Percentiles rank a stretch among this genome's conserved stretches.
Evolutionary conservation across 2,113 vertebrate genomes (phyloP).

Genomic region (Octodon degus): DNA sequence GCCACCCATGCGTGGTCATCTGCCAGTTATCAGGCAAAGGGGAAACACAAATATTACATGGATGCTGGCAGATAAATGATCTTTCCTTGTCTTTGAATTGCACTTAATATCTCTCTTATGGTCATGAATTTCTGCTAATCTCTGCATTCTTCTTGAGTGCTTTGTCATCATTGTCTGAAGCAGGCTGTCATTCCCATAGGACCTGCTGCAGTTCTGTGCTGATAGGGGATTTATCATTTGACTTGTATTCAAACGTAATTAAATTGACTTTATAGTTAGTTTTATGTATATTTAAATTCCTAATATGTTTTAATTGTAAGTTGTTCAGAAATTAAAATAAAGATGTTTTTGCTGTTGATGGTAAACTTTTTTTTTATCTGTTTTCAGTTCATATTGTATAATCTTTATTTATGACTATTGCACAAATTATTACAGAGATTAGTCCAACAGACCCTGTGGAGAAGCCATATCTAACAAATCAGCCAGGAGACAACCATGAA

Average conservation of each 20-base stretch:
- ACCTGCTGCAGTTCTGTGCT: background rate
- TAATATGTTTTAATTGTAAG: constrained; percentile 13
- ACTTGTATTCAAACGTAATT: background rate
- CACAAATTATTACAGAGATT: constrained; percentile 83
- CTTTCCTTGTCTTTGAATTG: background rate
- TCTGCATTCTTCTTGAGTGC: background rate
- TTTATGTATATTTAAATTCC: constrained; percentile 7
- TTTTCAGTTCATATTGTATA: background rate
- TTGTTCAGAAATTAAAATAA: constrained; percentile 29
- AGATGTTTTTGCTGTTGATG: background rate
- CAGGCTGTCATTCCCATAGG: background rate
- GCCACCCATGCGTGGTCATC: background rate
- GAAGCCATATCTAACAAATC: constrained; percentile 86
- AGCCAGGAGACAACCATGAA: constrained; percentile 87
- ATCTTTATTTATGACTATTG: background rate
- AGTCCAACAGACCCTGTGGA: constrained; percentile 84
- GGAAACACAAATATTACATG: constrained; percentile 28
- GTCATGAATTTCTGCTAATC: background rate
- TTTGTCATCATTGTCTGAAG: background rate
- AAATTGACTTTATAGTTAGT: constrained; percentile 46
- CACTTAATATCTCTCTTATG: background rate
- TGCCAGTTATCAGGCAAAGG: background rate
- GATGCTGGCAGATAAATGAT: background rate
- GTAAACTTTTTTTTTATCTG: constrained; percentile 16
- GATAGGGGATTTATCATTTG: background rate